Evolutionary conservation across 2,797 vertebrate species (phyloP), one percentile per base, ranked within the genome.

Genomic region (Notolepis coatsorum): DNA sequence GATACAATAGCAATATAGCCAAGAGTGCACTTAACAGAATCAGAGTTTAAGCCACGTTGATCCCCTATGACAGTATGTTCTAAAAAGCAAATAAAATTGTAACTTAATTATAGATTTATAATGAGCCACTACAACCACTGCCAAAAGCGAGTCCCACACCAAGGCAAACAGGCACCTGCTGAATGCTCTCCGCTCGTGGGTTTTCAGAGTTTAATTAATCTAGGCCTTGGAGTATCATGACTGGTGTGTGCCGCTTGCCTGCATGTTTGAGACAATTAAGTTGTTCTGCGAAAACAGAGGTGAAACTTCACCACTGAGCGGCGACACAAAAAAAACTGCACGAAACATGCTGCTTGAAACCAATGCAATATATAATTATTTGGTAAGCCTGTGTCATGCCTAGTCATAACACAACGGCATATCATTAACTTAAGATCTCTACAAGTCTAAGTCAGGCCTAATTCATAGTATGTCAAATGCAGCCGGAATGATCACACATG

Each of bases 161-260:
- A 85, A 85, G 79, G 81, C 86, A 89, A 90, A 93, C 84, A 91
- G 87, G 80, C 89, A 92, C 90, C 90, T 90, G 92, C 90, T 88
- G 89, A 91, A 91, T 81, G 84, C 83, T 86, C 82, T 68, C 84
- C 73, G 86, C 90, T 92, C 90, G 63, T 87, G 90, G 88, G 91
- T 85, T 90, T 93, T 91, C 85, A 92, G 77, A 81, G 88, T 88
- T 90, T 93, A 93, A 93, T 94, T 93, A 93, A 92, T 91, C 86
- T 78, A 89, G 88, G 89, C 91, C 92, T 93, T 88, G 75, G 91
- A 91, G 92, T 91, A 92, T 91, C 89, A 84, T 92, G 90, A 91
- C 88, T 91, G 61, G 74, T 84, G 84, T 81, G 78, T 87, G 81
- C 80, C 78, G 86, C 85, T 78, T 73, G 70, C 52, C 78, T 80